Evolutionary conservation across 2,797 vertebrate species (phyloP), one percentile per base, ranked within the genome.

Genomic region (Brotula barbata): DNA sequence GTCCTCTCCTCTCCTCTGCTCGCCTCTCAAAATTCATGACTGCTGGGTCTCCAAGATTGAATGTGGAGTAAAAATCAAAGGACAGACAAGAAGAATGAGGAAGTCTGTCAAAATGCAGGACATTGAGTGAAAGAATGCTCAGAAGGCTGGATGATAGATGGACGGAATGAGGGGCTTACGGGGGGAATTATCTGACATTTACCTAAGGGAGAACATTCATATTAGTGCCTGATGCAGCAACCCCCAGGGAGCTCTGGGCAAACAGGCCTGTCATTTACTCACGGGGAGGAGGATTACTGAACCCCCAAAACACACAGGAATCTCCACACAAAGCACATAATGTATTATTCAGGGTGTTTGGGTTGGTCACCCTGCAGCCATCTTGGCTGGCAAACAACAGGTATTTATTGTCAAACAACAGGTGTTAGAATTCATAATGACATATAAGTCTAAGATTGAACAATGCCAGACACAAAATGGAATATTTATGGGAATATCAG

Each of bases 201-300:
- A 91, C 87, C 88, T 87, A 80, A 70, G 88, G 85, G 87, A 78
- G 75, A 82, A 77, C 70, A 83, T 84, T 84, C 71, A 82, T 86
- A 88, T 88, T 78, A 85, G 60, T 9, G 69, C 65, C 78, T 74
- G 75, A 73, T 85, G 68, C 74, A 81, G 40, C 52, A 7, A 58
- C 56, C 74, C 84, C 68, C 52, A 16, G 77, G 77, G 83, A 88
- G 76, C 73, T 83, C 58, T 85, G 85, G 80, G 86, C 86, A 91
- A 91, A 92, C 88, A 91, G 76, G 69, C 50, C 81, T 92, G 88
- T 82, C 87, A 91, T 92, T 92, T 90, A 88, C 90, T 75, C 83
- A 76, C 60, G 72, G 82, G 71, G 72, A 80, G 75, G 67, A 80
- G 82, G 83, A 88, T 88, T 85, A 87, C 77, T 75, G 79, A 50